phyloP scores from a whole-genome alignment of 1,140 invertebrate species.

The Pachyrhynchus sulphureomaculatus region DNA sequence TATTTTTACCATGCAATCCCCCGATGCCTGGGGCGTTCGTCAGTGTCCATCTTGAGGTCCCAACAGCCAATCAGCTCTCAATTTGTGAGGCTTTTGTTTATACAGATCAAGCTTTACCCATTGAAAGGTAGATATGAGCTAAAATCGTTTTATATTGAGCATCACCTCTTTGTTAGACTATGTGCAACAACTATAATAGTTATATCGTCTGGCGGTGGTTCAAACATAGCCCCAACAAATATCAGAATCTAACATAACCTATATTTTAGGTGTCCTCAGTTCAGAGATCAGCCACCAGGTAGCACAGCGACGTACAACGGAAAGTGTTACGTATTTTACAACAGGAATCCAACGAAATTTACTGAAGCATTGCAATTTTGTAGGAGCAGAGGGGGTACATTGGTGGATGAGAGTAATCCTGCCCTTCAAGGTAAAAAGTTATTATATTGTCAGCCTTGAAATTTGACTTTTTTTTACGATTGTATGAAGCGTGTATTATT shows the following conservation, averaged over 20 bases:
- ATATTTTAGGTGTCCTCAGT: slow-evolving; percentile 71
- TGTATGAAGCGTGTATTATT: too few species aligned
- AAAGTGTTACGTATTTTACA: slow-evolving; percentile 95
- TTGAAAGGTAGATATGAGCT: slow-evolving; percentile 63
- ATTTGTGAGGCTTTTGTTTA: slow-evolving; percentile 96
- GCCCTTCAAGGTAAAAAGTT: slow-evolving; percentile 72
- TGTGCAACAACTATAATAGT: too few species aligned
- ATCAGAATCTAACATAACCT: not conserved
- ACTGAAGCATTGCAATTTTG: slow-evolving; percentile 81
- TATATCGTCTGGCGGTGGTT: too few species aligned
- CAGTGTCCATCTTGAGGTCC: slow-evolving; percentile 83
- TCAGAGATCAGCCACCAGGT: slow-evolving; percentile 87
- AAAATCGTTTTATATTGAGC: not conserved
- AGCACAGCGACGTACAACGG: slow-evolving; percentile 93
- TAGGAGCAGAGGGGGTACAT: slow-evolving; percentile 70
- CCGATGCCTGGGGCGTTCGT: slow-evolving; percentile 95
- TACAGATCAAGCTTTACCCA: slow-evolving; percentile 90
- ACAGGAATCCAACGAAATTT: slow-evolving; percentile 80
- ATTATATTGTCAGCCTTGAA: not conserved
- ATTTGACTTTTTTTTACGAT: too few species aligned
- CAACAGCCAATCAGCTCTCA: slow-evolving; percentile 71
- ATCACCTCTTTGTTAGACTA: too few species aligned
- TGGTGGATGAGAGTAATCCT: slow-evolving; percentile 92
- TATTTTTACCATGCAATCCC: slow-evolving; percentile 91
- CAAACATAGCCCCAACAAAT: not conserved